Evolutionary conservation across 2,113 vertebrate genomes (phyloP).

Genomic region (Uropsilus gracilis): DNA sequence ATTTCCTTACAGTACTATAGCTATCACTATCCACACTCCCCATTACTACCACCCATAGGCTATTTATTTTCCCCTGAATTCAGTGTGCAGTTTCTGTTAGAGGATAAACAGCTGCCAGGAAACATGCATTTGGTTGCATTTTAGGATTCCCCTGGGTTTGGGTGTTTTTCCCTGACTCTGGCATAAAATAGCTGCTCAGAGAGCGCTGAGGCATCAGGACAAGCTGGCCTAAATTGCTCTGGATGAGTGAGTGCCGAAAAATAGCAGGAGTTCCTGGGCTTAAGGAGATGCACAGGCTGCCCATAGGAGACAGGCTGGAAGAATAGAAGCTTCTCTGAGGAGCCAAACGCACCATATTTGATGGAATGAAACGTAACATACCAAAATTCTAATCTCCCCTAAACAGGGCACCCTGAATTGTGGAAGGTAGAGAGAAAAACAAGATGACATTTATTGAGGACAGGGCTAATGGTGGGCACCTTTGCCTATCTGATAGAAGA

Average conservation of each 20-base stretch:
- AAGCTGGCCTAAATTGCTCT: not conserved
- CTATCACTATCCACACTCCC: too few relatives aligned
- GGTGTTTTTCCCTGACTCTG: not conserved
- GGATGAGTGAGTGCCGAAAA: not conserved
- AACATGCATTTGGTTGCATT: not conserved
- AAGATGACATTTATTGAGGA: not conserved
- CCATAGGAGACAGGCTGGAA: accelerated
- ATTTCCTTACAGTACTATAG: not conserved
- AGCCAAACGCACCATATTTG: accelerated
- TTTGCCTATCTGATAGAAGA: not conserved
- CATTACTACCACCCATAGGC: not conserved
- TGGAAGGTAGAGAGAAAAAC: not conserved
- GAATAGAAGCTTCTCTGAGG: accelerated
- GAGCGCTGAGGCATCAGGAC: not conserved
- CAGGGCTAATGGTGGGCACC: not conserved
- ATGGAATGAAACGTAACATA: not conserved
- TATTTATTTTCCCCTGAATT: too few relatives aligned
- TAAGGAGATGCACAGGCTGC: accelerated
- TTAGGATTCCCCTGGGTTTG: not conserved
- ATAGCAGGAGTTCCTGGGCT: not conserved
- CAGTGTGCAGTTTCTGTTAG: not conserved
- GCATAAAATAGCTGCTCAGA: not conserved
- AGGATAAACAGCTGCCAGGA: not conserved
- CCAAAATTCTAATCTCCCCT: not conserved
- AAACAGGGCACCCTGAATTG: not conserved